A percentile compares a stretch with the other conserved stretches of the same genome.
phyloP scores from a whole-genome alignment of 2,888 invertebrate species.

The Dynastes hyllus region DNA sequence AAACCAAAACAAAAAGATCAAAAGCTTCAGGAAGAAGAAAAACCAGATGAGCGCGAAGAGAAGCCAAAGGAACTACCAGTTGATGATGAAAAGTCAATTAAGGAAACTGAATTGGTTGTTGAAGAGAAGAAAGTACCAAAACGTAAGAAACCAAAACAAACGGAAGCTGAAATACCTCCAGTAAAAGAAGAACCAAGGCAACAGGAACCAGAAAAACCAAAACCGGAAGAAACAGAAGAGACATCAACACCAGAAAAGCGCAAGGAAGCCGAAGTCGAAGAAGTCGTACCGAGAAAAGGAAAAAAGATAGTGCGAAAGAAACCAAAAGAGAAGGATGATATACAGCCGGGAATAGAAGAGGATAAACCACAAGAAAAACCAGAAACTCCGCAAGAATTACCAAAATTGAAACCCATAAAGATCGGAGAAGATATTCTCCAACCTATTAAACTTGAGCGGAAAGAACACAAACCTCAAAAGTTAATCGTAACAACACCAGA shows the following conservation, averaged over 20 bases:
- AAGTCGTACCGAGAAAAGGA: no score
- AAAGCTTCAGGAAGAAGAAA: neutral
- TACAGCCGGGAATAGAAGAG: neutral
- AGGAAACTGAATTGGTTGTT: neutral
- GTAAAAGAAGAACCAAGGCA: conserved; percentile 1
- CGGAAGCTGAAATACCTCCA: conserved; percentile 51
- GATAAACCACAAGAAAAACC: conserved; percentile 20
- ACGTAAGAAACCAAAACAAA: conserved; percentile 48
- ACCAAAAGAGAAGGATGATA: no score
- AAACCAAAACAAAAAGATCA: conserved; percentile 52
- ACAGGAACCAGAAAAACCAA: neutral
- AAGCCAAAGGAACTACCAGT: conserved; percentile 45
- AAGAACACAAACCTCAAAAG: conserved; percentile 70
- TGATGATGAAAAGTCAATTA: conserved; percentile 49
- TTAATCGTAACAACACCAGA: conserved; percentile 75
- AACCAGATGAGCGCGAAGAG: conserved; percentile 52
- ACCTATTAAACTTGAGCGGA: conserved; percentile 70
- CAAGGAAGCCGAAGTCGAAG: no score
- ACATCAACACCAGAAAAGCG: no score
- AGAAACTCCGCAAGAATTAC: conserved; percentile 43
- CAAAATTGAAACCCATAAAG: conserved; percentile 55
- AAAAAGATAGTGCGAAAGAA: no score
- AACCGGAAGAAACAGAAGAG: no score
- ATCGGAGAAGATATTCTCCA: conserved; percentile 57
- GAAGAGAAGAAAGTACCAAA: conserved; percentile 42